These are phyloP conservation scores for Drosophila mimica DNA, from an alignment of 2,888 invertebrate species.

Conservation along the genomic window DNA sequence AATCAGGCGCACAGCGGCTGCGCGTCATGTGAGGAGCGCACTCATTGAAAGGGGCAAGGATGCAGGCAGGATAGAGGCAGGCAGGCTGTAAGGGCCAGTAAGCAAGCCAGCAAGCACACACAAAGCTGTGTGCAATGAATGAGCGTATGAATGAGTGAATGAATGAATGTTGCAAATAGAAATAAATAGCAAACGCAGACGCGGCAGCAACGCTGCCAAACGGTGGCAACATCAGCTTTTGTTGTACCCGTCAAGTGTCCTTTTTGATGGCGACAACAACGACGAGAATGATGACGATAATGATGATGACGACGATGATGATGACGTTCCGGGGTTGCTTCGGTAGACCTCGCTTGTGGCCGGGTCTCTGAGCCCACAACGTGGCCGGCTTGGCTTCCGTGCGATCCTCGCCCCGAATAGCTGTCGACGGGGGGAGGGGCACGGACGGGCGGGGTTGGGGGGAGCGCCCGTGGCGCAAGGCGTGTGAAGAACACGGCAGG, in stretches of 20 bases:
- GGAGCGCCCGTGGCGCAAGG: constrained; percentile 59
- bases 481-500: constrained; percentile 66
- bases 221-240: constrained; percentile 71
- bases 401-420: constrained; percentile 56
- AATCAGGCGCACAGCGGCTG: constrained; percentile 76
- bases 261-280: constrained; percentile 63
- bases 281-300: background rate
- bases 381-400: constrained; percentile 72
- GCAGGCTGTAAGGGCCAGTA: too few relatives aligned
- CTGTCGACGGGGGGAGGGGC: background rate
- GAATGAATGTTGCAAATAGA: constrained; percentile 65
- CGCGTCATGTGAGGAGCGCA: constrained; percentile 58
- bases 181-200: constrained; percentile 64
- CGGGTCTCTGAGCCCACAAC: constrained; percentile 81
- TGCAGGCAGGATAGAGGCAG: constrained; percentile 3
- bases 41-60: constrained; percentile 47
- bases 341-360: constrained; percentile 84
- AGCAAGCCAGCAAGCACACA: constrained; percentile 29
- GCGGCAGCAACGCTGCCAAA: constrained; percentile 28
- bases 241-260: constrained; percentile 78
- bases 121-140: constrained; percentile 64
- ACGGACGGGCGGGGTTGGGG: background rate
- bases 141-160: constrained; percentile 30
- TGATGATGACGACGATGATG: constrained; percentile 10
- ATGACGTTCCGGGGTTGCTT: constrained; percentile 78